Conservation (phyloP, 2,113 vertebrate species). For the human region DNA sequence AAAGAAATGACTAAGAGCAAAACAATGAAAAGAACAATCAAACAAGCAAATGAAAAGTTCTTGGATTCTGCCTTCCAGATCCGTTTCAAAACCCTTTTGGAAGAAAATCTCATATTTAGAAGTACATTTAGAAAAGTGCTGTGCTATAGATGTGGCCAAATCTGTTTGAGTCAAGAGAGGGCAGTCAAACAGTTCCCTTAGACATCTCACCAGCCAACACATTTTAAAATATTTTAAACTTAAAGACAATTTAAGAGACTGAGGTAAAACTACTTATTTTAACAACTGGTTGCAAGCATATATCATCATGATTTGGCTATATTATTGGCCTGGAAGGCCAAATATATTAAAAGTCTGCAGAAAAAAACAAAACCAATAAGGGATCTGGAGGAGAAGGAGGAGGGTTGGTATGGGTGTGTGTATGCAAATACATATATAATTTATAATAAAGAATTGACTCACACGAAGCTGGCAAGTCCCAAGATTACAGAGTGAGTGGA, state of each 20-base stretch:
- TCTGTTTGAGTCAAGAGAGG: not conserved
- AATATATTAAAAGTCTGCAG: not conserved
- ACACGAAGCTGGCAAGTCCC: not conserved
- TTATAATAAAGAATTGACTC: not conserved
- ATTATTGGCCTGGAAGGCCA: not conserved
- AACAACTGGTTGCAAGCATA: not conserved
- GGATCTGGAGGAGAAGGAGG: too few relatives aligned
- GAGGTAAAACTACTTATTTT: not conserved
- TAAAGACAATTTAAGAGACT: slow-evolving; percentile 5
- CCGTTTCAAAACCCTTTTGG: slow-evolving; percentile 35
- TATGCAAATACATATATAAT: not conserved
- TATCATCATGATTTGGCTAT: not conserved
- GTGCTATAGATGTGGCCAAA: not conserved
- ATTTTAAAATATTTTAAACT: not conserved
- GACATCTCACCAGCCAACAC: not conserved
- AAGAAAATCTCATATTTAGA: slow-evolving; percentile 17
- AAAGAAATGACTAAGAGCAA: slow-evolving; percentile 35
- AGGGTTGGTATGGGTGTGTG: not conserved
- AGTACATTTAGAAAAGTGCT: not conserved
- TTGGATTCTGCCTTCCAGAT: slow-evolving; percentile 46
- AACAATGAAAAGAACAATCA: slow-evolving; percentile 46
- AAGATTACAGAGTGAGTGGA: not conserved
- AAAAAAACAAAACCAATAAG: not conserved
- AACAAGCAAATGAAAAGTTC: slow-evolving; percentile 58
- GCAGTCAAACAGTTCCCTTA: not conserved